Conservation (phyloP, 2,888 invertebrate genomes). For the Taphrorychus bicolor region DNA sequence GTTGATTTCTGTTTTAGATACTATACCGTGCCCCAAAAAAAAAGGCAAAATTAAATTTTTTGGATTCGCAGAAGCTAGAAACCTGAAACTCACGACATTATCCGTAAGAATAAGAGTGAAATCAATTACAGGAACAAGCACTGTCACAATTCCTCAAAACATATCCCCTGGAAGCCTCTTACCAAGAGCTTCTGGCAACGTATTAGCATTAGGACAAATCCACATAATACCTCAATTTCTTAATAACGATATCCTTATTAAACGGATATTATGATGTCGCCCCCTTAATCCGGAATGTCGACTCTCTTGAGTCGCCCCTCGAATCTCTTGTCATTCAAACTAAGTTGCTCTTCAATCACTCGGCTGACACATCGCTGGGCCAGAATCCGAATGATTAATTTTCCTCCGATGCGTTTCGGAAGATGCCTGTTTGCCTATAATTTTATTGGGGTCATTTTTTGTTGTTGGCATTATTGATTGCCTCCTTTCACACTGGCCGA, state of each 20-base stretch:
- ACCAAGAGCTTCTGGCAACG: too few species aligned
- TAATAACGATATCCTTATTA: conserved; percentile 24
- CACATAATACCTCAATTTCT: conserved; percentile 16
- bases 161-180: too few species aligned
- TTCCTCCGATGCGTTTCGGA: conserved; percentile 31
- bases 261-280: conserved; percentile 30
- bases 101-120: too few species aligned
- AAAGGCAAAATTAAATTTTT: too few species aligned
- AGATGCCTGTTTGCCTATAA: conserved; percentile 31
- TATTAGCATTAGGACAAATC: conserved; percentile 1
- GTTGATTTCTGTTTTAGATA: too few species aligned
- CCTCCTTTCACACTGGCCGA: neutral
- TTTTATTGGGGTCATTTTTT: conserved; percentile 35
- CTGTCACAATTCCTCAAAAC: too few species aligned
- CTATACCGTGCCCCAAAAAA: too few species aligned
- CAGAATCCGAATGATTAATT: conserved; percentile 33
- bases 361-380: conserved; percentile 21
- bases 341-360: conserved; percentile 33
- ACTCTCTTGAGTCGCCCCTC: conserved; percentile 8
- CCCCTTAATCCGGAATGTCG: neutral
- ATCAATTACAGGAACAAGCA: too few species aligned
- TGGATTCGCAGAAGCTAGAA: too few species aligned
- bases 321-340: conserved; percentile 35
- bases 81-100: too few species aligned
- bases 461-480: conserved; percentile 15